These are phyloP conservation scores for Gallinago stenura DNA, from an alignment of 2,797 vertebrate genomes.

Conservation along the genomic window DNA sequence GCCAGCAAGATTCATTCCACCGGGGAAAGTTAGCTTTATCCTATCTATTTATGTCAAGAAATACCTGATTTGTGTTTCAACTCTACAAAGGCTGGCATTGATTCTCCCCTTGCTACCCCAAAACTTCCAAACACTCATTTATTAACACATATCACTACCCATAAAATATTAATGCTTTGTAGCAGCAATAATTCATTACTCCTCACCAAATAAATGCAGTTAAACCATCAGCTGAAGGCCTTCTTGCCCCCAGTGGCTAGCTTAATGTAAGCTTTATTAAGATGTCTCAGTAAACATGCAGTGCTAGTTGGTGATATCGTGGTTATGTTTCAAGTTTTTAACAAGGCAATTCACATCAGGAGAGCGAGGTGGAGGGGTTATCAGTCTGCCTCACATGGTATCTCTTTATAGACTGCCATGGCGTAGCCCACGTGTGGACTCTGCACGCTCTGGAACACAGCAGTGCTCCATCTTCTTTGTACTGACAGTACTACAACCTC, in stretches of 20 bases:
- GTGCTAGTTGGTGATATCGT: not conserved
- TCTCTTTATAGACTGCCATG: not conserved
- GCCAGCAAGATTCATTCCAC: not conserved
- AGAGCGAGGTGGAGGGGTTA: not conserved
- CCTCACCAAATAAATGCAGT: not conserved
- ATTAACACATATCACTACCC: not conserved
- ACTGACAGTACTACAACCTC: not conserved
- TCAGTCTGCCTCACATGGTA: not conserved
- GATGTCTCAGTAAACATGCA: not conserved
- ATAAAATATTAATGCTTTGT: not conserved
- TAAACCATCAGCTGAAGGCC: not conserved
- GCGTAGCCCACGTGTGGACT: not conserved
- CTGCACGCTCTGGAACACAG: fast-evolving
- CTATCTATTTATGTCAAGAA: not conserved
- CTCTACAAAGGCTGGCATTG: not conserved
- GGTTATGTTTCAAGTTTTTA: not conserved
- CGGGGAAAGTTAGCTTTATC: not conserved
- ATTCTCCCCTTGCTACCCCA: not conserved
- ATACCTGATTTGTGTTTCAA: not conserved
- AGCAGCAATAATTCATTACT: not conserved
- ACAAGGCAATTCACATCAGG: not conserved
- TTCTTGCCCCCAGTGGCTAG: not conserved
- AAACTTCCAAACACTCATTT: not conserved
- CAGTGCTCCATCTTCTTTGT: not conserved
- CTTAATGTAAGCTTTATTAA: not conserved